A percentile compares a stretch with the other conserved stretches of the same genome.
Evolutionary conservation across 2,113 vertebrate species (phyloP).

Genomic region (Pluvianellus socialis): DNA sequence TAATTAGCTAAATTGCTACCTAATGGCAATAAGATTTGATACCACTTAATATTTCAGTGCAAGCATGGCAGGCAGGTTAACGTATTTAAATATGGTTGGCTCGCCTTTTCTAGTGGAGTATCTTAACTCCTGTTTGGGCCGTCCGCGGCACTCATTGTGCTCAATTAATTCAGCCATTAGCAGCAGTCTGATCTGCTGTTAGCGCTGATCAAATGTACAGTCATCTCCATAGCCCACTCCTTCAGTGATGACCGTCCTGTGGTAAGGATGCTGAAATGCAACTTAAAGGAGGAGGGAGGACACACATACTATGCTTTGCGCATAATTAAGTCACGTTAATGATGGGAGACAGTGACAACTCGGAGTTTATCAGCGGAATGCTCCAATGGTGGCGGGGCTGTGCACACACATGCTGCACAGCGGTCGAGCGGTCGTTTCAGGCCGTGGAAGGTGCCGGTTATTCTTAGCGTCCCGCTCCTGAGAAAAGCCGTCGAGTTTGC

Average conservation of each 20-base stretch:
- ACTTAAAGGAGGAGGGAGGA: background rate
- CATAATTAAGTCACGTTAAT: background rate
- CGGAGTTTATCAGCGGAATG: background rate
- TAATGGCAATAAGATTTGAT: slow-evolving; percentile 6
- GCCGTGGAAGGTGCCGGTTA: background rate
- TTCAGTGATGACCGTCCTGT: background rate
- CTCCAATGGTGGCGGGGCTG: background rate
- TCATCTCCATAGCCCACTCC: background rate
- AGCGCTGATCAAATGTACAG: background rate
- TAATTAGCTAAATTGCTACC: slow-evolving; percentile 52
- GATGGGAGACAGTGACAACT: background rate
- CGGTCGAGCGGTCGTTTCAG: background rate
- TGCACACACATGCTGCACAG: background rate
- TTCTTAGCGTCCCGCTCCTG: background rate
- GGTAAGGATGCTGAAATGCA: background rate
- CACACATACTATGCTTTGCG: background rate
- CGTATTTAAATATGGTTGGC: background rate
- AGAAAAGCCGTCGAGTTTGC: slow-evolving; percentile 46
- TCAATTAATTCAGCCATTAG: slow-evolving; percentile 36
- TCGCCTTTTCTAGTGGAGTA: background rate
- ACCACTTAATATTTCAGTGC: slow-evolving; percentile 36
- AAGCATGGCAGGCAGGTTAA: slow-evolving; percentile 2
- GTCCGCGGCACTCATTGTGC: background rate
- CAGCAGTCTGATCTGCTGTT: background rate
- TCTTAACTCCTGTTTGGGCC: background rate